phyloP scores from a whole-genome alignment of 2,888 invertebrate species.

The Bellardia pandia region DNA sequence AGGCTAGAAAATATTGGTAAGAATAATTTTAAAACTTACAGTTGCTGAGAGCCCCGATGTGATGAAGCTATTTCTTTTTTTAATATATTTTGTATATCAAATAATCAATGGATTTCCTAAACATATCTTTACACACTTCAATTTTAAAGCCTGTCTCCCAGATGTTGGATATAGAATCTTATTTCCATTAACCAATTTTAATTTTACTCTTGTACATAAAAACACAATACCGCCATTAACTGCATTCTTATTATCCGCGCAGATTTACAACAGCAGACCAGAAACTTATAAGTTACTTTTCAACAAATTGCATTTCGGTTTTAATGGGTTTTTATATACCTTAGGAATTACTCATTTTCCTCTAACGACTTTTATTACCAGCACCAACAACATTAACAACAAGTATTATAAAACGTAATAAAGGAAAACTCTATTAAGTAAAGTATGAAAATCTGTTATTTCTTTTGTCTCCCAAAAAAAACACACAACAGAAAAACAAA shows the following conservation, averaged over 20 bases:
- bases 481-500: not conserved
- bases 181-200: constrained; percentile 43
- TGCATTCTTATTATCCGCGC: constrained; percentile 48
- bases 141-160: not conserved
- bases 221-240: constrained; percentile 21
- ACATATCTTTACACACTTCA: too few relatives aligned
- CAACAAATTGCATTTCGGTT: constrained; percentile 68
- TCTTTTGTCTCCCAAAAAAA: constrained; percentile 33
- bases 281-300: constrained; percentile 61
- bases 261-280: constrained; percentile 19
- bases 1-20: too few relatives aligned
- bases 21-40: too few relatives aligned
- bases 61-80: too few relatives aligned
- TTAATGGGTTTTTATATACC: constrained; percentile 72
- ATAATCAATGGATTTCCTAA: too few relatives aligned
- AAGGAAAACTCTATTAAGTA: constrained; percentile 35
- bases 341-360: constrained; percentile 71
- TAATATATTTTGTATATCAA: too few relatives aligned
- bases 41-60: too few relatives aligned
- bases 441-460: constrained; percentile 54
- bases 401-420: constrained; percentile 28
- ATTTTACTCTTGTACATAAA: constrained; percentile 42
- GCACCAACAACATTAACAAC: constrained; percentile 38
- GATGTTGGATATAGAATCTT: not conserved
- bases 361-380: constrained; percentile 69